Evolutionary conservation across 2,113 vertebrate genomes (phyloP), one percentile per base, ranked within the genome.

Genomic region (Poeciliopsis turrubarensis): DNA sequence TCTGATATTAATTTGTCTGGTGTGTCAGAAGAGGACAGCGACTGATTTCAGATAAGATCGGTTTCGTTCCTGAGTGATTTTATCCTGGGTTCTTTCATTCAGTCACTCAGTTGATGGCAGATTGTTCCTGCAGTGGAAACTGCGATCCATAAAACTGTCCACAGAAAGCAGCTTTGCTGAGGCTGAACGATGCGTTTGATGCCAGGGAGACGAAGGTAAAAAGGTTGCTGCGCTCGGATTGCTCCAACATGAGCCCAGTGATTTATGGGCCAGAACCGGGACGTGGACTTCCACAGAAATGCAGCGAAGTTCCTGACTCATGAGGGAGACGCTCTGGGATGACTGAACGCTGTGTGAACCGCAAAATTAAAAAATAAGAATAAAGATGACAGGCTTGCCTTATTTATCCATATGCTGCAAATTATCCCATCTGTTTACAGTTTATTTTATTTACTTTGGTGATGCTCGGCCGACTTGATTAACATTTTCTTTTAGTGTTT

Each of bases 391-490:
- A 87, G 87, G 82, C 65, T 86, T 78, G 77, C 84, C 65, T 85
- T 80, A 91, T 89, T 91, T 75, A 73, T 90, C 91, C 92, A 92
- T 74, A 88, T 94, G 94, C 74, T 89, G 67, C 71, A 80, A 75
- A 93, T 92, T 69, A 89, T 77, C 15, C 70, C 92, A 94, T 93
- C 90, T 94, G 94, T 88, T 94, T 91, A 90, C 87, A 72, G 85
- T 94, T 89, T 86, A 70, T 90, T 91, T 87, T 87, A 90, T 91
- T 94, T 93, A 92, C 92, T 91, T 89, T 93, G 90, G 89, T 89
- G 87, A 91, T 88, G 84, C 78, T 77, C 26, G 84, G 77, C 75
- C 62, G 76, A 80, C 66, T 78, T 90, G 89, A 93, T 92, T 90
- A 89, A 86, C 89, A 91, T 92, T 91, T 91, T 92, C 83, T 88